A percentile compares a stretch with the other conserved stretches of the same genome.
These are phyloP conservation scores for Misgurnus anguillicaudatus DNA, from an alignment of 2,113 vertebrate species.

Conservation along the genomic window DNA sequence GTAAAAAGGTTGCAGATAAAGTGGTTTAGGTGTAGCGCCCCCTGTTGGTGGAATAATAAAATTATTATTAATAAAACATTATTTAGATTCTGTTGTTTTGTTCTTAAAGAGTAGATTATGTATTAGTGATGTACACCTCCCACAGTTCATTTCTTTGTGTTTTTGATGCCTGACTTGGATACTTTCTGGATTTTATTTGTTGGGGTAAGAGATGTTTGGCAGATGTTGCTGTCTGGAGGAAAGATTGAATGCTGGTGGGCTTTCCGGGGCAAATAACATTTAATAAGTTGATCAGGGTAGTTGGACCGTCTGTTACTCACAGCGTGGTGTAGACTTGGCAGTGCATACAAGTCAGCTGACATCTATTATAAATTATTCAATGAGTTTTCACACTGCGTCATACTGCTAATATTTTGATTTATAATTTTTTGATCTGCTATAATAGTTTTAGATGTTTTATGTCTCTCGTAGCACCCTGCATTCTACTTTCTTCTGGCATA, in stretches of 20 bases:
- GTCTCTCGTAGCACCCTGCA: too few species aligned
- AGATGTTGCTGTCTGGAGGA: neutral
- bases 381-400: too few species aligned
- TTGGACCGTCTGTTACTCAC: neutral
- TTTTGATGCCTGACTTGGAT: neutral
- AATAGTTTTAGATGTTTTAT: too few species aligned
- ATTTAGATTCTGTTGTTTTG: constrained; percentile 35
- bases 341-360: constrained; percentile 20
- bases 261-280: neutral
- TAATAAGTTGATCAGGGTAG: neutral
- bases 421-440: too few species aligned
- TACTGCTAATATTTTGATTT: too few species aligned
- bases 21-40: too few species aligned
- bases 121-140: constrained; percentile 1
- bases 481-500: too few species aligned
- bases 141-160: neutral
- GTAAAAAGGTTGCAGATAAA: too few species aligned
- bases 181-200: neutral
- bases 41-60: too few species aligned
- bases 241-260: neutral
- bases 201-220: neutral
- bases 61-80: too few species aligned
- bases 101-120: constrained; percentile 37
- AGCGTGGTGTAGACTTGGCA: neutral
- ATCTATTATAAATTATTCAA: too few species aligned